Percentiles rank a stretch among this genome's conserved stretches.
Evolutionary conservation across 2,113 vertebrate genomes (phyloP).

Genomic region (Merops nubicus): DNA sequence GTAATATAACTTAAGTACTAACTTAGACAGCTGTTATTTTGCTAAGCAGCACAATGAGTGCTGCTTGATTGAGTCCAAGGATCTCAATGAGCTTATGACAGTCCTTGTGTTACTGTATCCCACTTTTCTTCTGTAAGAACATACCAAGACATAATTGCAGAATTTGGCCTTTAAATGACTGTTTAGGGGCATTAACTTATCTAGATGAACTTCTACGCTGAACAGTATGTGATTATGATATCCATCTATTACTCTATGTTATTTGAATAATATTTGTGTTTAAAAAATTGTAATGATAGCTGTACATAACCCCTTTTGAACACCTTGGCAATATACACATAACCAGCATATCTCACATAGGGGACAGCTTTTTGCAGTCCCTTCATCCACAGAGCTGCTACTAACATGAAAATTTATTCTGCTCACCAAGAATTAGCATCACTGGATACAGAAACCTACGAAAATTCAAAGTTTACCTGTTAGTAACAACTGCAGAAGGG

Average conservation of each 20-base stretch:
- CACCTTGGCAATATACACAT: background rate
- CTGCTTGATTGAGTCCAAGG: no score
- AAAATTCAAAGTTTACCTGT: constrained; percentile 50
- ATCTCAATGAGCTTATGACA: background rate
- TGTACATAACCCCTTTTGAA: background rate
- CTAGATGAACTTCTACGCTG: background rate
- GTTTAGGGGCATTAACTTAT: background rate
- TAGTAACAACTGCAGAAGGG: constrained; percentile 62
- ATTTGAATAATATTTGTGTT: background rate
- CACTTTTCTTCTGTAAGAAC: background rate
- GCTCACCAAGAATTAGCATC: background rate
- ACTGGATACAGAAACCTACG: background rate
- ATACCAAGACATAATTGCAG: background rate
- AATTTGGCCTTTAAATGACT: background rate
- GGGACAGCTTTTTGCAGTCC: background rate
- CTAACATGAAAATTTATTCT: background rate
- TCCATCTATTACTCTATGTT: background rate
- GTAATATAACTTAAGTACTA: no score
- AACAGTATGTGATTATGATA: background rate
- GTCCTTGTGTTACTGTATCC: background rate
- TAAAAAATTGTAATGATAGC: background rate
- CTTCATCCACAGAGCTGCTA: background rate
- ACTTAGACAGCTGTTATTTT: background rate
- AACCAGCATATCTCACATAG: background rate
- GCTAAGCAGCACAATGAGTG: background rate